Percentiles rank a stretch among this genome's conserved stretches.
These are phyloP conservation scores for Drosophila recens DNA, from an alignment of 2,888 invertebrate genomes.

Conservation along the genomic window DNA sequence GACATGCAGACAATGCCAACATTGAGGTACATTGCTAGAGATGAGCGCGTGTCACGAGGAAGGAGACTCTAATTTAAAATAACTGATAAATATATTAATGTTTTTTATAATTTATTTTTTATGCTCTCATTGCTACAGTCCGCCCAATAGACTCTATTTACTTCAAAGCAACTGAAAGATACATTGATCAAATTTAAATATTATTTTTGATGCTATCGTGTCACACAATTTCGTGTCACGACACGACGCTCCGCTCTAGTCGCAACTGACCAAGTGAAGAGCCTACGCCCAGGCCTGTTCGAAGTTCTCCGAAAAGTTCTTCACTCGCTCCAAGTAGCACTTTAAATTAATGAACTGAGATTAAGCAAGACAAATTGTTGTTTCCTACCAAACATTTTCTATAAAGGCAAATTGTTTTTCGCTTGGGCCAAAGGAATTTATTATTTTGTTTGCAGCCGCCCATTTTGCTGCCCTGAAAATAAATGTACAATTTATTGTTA, in stretches of 20 bases:
- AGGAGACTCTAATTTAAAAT: too few relatives aligned
- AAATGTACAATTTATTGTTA: conserved; percentile 78
- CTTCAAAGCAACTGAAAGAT: neutral
- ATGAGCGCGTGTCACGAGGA: conserved; percentile 12
- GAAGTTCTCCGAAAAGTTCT: conserved; percentile 17
- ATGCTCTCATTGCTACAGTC: too few relatives aligned
- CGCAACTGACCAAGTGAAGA: conserved; percentile 8
- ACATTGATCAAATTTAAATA: too few relatives aligned
- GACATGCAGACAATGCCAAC: conserved; percentile 47
- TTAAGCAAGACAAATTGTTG: conserved; percentile 81
- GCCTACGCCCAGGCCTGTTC: conserved; percentile 5
- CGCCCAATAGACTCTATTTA: neutral
- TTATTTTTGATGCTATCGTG: neutral
- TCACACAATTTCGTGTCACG: conserved; percentile 11
- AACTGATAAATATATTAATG: too few relatives aligned
- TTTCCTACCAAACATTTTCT: conserved; percentile 44
- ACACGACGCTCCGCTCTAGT: conserved; percentile 5
- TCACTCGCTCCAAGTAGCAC: conserved; percentile 63
- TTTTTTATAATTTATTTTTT: too few relatives aligned
- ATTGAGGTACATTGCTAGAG: conserved; percentile 25
- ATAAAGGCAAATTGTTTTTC: conserved; percentile 74
- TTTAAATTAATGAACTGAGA: conserved; percentile 81
- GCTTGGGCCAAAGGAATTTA: conserved; percentile 49
- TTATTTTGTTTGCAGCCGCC: conserved; percentile 53
- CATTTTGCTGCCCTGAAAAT: conserved; percentile 47